These are phyloP conservation scores for Coluber constrictor DNA, from an alignment of 2,797 vertebrate genomes.

Conservation along the genomic window DNA sequence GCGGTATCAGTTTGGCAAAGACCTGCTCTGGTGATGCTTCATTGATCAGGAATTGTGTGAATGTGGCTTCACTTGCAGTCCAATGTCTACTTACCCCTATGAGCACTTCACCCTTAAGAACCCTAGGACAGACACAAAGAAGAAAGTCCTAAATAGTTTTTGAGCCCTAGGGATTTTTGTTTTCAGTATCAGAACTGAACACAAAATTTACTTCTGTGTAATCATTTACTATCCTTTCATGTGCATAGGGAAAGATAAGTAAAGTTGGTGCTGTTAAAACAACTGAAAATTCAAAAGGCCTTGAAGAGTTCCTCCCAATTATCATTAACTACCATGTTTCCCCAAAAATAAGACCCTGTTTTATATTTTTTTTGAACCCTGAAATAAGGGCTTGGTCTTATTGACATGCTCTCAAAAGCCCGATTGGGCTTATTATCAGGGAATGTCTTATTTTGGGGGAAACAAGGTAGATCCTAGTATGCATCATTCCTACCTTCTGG, in stretches of 20 bases:
- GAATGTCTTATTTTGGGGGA: no score
- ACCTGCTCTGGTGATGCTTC: background rate
- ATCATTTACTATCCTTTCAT: background rate
- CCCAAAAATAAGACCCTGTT: no score
- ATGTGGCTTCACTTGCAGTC: background rate
- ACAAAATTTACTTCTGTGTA: background rate
- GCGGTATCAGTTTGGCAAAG: background rate
- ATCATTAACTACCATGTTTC: background rate
- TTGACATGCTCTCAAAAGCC: no score
- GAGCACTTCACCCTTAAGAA: background rate
- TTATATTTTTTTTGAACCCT: no score
- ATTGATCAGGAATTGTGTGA: background rate
- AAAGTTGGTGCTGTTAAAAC: background rate
- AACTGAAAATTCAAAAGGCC: background rate
- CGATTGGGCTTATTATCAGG: no score
- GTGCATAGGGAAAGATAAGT: background rate
- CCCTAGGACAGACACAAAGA: background rate
- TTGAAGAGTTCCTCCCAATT: background rate
- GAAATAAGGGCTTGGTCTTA: no score
- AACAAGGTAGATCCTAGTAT: background rate
- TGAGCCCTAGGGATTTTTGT: background rate
- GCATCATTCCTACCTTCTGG: background rate
- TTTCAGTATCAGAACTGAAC: background rate
- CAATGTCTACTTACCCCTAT: background rate
- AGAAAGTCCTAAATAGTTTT: background rate